phyloP scores from a whole-genome alignment of 1,140 invertebrate species.

The Maniola jurtina region DNA sequence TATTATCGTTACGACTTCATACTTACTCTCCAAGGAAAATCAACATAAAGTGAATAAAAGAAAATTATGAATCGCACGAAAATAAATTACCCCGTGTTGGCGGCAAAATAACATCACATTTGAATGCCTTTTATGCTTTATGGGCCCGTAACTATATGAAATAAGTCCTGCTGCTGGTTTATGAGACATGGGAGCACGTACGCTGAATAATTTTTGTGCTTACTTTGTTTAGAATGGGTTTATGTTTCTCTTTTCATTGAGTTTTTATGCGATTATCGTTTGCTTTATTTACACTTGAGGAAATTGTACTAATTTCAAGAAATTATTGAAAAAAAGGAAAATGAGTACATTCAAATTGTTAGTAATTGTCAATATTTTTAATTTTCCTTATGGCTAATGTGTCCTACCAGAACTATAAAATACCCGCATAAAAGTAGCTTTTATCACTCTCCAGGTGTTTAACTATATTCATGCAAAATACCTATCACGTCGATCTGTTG shows the following conservation, averaged over 20 bases:
- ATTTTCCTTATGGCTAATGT: too few species aligned
- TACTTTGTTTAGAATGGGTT: slow-evolving; percentile 26
- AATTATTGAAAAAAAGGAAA: too few species aligned
- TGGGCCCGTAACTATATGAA: slow-evolving; percentile 75
- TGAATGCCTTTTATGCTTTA: slow-evolving; percentile 79
- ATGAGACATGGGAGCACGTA: slow-evolving; percentile 73
- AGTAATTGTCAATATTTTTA: too few species aligned
- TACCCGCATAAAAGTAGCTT: too few species aligned
- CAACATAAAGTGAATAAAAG: slow-evolving; percentile 80
- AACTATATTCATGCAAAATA: too few species aligned
- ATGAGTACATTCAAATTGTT: too few species aligned
- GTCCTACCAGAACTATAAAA: too few species aligned
- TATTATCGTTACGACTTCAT: slow-evolving; percentile 76
- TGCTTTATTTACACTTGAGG: neutral
- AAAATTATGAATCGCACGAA: slow-evolving; percentile 78
- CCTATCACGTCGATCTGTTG: too few species aligned
- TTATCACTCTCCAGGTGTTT: too few species aligned
- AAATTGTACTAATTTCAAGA: neutral
- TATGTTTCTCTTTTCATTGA: slow-evolving; percentile 3
- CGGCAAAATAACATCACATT: slow-evolving; percentile 79
- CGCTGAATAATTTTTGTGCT: slow-evolving; percentile 66
- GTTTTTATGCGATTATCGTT: slow-evolving; percentile 3
- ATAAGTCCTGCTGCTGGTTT: slow-evolving; percentile 70
- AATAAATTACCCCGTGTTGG: slow-evolving; percentile 78
- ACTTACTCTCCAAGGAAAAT: slow-evolving; percentile 76